A percentile compares a stretch with the other conserved stretches of the same genome.
Evolutionary conservation across 2,113 vertebrate species (phyloP).

Genomic region (Brienomyrus brachyistius): DNA sequence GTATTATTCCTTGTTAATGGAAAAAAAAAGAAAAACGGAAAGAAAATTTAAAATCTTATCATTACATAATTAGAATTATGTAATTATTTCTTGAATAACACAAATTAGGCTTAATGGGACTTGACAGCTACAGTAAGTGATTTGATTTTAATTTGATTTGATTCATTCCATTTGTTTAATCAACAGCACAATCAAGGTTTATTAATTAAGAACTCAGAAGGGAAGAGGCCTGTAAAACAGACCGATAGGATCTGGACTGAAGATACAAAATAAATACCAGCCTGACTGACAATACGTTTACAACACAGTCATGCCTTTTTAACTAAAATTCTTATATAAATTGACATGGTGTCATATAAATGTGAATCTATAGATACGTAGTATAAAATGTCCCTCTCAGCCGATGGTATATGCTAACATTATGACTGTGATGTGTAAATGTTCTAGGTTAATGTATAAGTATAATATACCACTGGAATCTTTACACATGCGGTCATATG

Average conservation of each 20-base stretch:
- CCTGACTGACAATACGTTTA: background rate
- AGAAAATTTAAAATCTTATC: background rate
- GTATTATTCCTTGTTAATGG: background rate
- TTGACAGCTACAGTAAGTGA: background rate
- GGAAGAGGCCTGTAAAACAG: background rate
- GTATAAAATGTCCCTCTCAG: background rate
- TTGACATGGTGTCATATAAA: background rate
- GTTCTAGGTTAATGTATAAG: background rate
- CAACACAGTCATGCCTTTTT: background rate
- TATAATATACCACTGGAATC: background rate
- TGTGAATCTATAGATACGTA: background rate
- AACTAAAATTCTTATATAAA: background rate
- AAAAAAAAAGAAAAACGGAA: background rate
- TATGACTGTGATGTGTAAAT: background rate
- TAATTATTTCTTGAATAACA: background rate
- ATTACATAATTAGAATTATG: background rate
- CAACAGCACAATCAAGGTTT: slow-evolving; percentile 1
- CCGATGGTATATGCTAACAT: background rate
- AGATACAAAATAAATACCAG: background rate
- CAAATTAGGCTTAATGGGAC: background rate
- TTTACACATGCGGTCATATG: background rate
- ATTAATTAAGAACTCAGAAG: background rate
- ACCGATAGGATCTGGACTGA: background rate
- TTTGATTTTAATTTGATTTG: slow-evolving; percentile 4
- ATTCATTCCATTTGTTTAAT: slow-evolving; percentile 10